Conservation (phyloP, 2,888 invertebrate species). For the Aethes cnicana region DNA sequence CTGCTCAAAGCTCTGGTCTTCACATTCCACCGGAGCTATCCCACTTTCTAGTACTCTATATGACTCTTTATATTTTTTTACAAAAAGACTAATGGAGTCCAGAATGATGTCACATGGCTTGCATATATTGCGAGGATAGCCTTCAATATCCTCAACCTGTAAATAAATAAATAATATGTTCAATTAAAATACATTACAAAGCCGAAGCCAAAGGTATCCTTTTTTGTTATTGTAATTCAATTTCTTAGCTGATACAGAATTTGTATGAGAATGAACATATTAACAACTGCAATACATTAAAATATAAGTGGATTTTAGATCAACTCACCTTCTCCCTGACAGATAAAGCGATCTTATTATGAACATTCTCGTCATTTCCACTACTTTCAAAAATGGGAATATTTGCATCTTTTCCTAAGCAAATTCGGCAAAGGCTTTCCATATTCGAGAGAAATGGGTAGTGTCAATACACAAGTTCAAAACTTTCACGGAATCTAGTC, state of each 20-base stretch:
- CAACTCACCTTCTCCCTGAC: constrained; percentile 58
- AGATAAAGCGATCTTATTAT: constrained; percentile 55
- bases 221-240: no score
- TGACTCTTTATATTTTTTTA: constrained; percentile 59
- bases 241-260: no score
- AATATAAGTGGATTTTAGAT: not conserved
- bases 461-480: no score
- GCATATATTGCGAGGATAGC: constrained; percentile 67
- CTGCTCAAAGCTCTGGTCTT: constrained; percentile 44
- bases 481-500: no score
- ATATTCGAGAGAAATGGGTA: not conserved
- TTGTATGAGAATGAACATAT: constrained; percentile 5
- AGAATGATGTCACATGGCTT: constrained; percentile 53
- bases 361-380: constrained; percentile 42
- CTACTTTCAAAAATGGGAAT: constrained; percentile 58
- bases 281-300: not conserved
- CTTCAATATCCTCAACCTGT: constrained; percentile 66
- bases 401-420: constrained; percentile 58
- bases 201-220: no score
- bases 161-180: constrained; percentile 32
- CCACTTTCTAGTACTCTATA: constrained; percentile 53
- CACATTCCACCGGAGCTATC: constrained; percentile 49
- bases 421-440: constrained; percentile 60
- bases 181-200: not conserved
- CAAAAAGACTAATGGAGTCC: constrained; percentile 54